Evolutionary conservation across 2,797 vertebrate species (phyloP).

Genomic region (Sebastes umbrosus): DNA sequence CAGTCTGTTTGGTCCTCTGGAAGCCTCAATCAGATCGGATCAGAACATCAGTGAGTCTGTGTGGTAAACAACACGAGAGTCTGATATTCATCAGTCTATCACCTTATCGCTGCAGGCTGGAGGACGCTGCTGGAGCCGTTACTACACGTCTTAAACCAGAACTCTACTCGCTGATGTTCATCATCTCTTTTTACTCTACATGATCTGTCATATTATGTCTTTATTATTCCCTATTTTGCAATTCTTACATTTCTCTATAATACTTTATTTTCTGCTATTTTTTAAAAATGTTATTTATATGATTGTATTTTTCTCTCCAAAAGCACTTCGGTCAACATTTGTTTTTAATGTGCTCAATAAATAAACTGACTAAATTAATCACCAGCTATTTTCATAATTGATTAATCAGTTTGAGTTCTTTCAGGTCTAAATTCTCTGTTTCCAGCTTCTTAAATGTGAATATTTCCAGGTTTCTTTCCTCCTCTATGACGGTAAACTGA

Average conservation of each 20-base stretch:
- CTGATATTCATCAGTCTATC: conserved; percentile 26
- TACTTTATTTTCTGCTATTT: background rate
- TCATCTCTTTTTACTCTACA: background rate
- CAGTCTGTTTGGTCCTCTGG: background rate
- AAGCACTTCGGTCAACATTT: background rate
- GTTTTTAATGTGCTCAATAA: background rate
- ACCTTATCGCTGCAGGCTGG: conserved; percentile 4
- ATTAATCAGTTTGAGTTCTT: no score
- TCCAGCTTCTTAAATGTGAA: no score
- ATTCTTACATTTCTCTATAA: background rate
- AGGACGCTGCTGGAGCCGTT: background rate
- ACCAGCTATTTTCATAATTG: no score
- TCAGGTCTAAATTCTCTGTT: no score
- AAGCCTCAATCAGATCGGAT: conserved; percentile 8
- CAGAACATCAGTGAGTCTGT: conserved; percentile 2
- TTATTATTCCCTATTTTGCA: background rate
- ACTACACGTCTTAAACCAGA: background rate
- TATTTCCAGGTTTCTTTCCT: no score
- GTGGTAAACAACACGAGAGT: conserved; percentile 25
- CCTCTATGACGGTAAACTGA: no score
- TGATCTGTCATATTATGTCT: background rate
- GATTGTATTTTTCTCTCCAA: no score
- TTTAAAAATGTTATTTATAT: background rate
- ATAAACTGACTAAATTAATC: background rate
- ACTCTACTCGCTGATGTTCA: background rate